Evolutionary conservation across 2,113 vertebrate genomes (phyloP).

Genomic region (Engraulis encrasicolus): DNA sequence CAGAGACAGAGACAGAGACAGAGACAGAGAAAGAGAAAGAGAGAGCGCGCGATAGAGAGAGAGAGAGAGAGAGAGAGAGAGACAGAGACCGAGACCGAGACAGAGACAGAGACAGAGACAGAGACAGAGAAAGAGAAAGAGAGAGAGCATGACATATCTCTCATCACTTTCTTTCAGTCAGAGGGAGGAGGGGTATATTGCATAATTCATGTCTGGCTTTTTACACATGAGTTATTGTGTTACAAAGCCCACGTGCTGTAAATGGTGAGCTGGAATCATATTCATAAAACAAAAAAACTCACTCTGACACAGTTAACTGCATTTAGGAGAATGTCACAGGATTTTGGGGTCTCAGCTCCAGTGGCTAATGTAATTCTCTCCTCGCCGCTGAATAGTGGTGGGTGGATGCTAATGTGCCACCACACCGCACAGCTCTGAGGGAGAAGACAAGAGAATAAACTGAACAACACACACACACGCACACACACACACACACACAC

Average conservation of each 20-base stretch:
- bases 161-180: conserved; percentile 27
- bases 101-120: background rate
- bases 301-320: conserved; percentile 23
- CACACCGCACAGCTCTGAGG: background rate
- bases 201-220: conserved; percentile 51
- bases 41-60: too few species aligned
- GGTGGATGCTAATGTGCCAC: conserved; percentile 26
- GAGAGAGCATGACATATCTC: background rate
- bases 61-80: background rate
- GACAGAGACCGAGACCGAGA: too few species aligned
- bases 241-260: background rate
- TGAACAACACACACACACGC: background rate
- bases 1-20: too few species aligned
- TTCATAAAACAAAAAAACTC: conserved; percentile 28
- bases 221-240: conserved; percentile 34
- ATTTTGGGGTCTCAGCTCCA: conserved; percentile 25
- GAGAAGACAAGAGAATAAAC: background rate
- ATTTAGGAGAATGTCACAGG: conserved; percentile 37
- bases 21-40: background rate
- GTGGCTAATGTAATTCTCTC: conserved; percentile 28
- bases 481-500: conserved; percentile 6
- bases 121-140: background rate
- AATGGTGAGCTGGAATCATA: conserved; percentile 20
- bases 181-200: conserved; percentile 3
- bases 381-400: conserved; percentile 19